Conservation (phyloP, 2,888 invertebrate species). For the Cantharis rustica region DNA sequence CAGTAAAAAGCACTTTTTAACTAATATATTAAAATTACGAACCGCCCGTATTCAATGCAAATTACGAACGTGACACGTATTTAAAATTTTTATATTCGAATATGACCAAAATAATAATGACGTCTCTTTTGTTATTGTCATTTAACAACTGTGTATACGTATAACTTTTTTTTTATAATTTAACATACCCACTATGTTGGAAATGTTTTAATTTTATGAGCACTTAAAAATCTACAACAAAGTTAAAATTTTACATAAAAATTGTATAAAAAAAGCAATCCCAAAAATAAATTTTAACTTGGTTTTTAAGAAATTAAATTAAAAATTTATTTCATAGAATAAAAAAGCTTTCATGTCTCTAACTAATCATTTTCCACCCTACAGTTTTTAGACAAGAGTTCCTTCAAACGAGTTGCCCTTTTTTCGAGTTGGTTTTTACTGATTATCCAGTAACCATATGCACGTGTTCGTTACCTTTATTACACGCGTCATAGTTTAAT, state of each 20-base stretch:
- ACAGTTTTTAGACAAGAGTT: not conserved
- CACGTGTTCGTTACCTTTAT: not conserved
- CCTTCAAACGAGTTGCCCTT: not conserved
- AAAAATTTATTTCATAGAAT: not conserved
- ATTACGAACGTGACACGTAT: conserved; percentile 4
- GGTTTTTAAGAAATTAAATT: not conserved
- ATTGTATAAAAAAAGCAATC: not conserved
- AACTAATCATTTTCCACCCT: not conserved
- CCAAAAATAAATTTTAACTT: not conserved
- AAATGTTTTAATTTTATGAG: not conserved
- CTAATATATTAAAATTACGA: conserved; percentile 2
- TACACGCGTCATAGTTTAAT: too few species aligned
- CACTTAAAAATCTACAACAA: not conserved
- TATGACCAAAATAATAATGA: conserved; percentile 1
- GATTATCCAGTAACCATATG: not conserved
- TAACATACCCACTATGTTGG: not conserved
- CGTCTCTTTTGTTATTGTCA: not conserved
- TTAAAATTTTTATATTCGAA: conserved; percentile 3
- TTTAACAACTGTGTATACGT: not conserved
- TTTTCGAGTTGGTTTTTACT: not conserved
- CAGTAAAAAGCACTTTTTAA: not conserved
- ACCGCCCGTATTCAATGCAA: conserved; percentile 1
- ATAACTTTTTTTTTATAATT: not conserved
- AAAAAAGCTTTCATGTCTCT: not conserved
- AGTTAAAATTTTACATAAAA: not conserved